Conservation (phyloP, 2,888 invertebrate genomes). For the Caenorhabditis sp. region DNA sequence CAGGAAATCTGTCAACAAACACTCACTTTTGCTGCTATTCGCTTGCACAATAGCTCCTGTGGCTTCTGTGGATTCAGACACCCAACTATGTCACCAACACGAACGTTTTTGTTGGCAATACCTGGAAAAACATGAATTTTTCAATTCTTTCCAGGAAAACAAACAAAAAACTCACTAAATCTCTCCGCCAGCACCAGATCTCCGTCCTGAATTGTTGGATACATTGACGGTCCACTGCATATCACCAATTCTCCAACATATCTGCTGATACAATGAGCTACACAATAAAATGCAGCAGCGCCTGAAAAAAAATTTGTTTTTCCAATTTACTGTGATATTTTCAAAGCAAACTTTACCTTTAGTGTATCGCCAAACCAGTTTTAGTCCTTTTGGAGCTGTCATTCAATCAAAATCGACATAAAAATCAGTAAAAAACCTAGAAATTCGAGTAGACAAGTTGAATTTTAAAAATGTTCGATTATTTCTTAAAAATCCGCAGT, state of each 20-base stretch:
- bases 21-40: constrained; percentile 70
- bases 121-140: constrained; percentile 14
- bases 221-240: constrained; percentile 78
- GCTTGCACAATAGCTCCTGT: constrained; percentile 71
- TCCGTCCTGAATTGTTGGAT: constrained; percentile 79
- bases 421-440: background rate
- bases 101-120: constrained; percentile 33
- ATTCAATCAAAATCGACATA: background rate
- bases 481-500: constrained; percentile 14
- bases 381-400: constrained; percentile 6
- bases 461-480: background rate
- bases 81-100: constrained; percentile 78
- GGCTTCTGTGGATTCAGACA: constrained; percentile 75
- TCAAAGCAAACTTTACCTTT: constrained; percentile 30
- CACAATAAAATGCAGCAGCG: constrained; percentile 68
- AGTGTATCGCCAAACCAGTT: constrained; percentile 48
- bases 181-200: constrained; percentile 79
- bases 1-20: background rate
- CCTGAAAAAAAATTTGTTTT: constrained; percentile 27
- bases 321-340: background rate
- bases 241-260: constrained; percentile 75
- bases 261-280: constrained; percentile 64
- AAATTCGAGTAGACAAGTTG: constrained; percentile 6
- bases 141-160: background rate
- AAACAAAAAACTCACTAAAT: constrained; percentile 67